phyloP scores from a whole-genome alignment of 2,888 invertebrate species.

The Idaea dimidiata region DNA sequence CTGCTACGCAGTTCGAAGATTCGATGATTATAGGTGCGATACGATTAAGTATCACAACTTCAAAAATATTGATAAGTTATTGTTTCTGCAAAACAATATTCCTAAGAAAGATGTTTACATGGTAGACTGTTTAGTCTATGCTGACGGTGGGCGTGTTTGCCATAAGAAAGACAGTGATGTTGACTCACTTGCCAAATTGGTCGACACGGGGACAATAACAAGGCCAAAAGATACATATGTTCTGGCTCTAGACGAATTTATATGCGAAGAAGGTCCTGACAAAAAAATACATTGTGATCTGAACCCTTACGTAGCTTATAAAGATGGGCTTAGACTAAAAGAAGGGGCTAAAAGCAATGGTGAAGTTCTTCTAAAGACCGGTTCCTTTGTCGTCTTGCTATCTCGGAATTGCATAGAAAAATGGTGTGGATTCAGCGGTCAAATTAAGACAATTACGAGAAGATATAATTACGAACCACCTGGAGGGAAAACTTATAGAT shows the following conservation, averaged over 20 bases:
- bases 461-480: slow-evolving; percentile 45
- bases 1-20: slow-evolving; percentile 39
- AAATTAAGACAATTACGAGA: slow-evolving; percentile 37
- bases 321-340: slow-evolving; percentile 47
- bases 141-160: slow-evolving; percentile 60
- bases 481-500: slow-evolving; percentile 60
- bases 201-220: slow-evolving; percentile 56
- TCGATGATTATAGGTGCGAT: slow-evolving; percentile 49
- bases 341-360: slow-evolving; percentile 37
- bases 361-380: slow-evolving; percentile 56
- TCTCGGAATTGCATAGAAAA: slow-evolving; percentile 44
- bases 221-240: slow-evolving; percentile 54
- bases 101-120: slow-evolving; percentile 54
- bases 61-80: slow-evolving; percentile 62
- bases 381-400: slow-evolving; percentile 42
- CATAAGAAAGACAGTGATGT: slow-evolving; percentile 51
- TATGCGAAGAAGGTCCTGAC: slow-evolving; percentile 56
- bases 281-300: slow-evolving; percentile 56
- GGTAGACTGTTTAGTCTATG: slow-evolving; percentile 66
- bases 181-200: slow-evolving; percentile 51
- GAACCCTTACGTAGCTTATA: slow-evolving; percentile 53
- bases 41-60: slow-evolving; percentile 54
- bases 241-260: slow-evolving; percentile 64
- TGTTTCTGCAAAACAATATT: slow-evolving; percentile 56
- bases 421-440: slow-evolving; percentile 65